phyloP scores from a whole-genome alignment of 1,140 invertebrate species.

The Bombus confusus region DNA sequence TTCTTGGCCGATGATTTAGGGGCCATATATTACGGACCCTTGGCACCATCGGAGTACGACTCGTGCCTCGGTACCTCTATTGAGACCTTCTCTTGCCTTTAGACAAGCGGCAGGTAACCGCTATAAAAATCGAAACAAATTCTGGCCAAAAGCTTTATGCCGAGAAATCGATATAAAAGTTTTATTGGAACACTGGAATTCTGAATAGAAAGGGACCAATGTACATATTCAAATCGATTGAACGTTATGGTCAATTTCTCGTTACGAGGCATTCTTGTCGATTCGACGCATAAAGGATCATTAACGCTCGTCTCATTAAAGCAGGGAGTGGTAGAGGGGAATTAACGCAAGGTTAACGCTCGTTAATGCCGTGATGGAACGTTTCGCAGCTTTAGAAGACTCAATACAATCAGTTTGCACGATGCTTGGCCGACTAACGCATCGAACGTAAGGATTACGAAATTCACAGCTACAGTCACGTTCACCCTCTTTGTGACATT shows the following conservation, averaged over 20 bases:
- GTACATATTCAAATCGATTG: not conserved
- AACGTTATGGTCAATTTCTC: constrained; percentile 30
- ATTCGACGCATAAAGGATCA: constrained; percentile 37
- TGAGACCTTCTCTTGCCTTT: constrained; percentile 72
- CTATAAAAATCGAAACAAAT: no score
- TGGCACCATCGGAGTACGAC: constrained; percentile 63
- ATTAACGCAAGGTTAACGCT: constrained; percentile 34
- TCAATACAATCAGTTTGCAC: no score
- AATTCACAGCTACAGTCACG: no score
- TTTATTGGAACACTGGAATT: not conserved
- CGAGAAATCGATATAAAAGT: not conserved
- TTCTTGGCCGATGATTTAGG: constrained; percentile 78
- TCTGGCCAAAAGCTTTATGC: not conserved
- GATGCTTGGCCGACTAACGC: no score
- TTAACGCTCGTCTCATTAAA: constrained; percentile 51
- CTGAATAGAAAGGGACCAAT: not conserved
- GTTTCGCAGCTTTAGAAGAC: not conserved
- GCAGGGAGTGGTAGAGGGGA: not conserved
- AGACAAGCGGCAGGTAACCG: constrained; percentile 50
- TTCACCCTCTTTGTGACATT: no score
- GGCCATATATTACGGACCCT: constrained; percentile 78
- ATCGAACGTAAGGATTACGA: no score
- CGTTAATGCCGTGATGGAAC: constrained; percentile 19
- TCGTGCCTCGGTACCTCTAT: constrained; percentile 72
- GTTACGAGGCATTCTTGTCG: constrained; percentile 39